Evolutionary conservation across 2,113 vertebrate genomes (phyloP), one percentile per base, ranked within the genome.

Genomic region (Brienomyrus longianalis): DNA sequence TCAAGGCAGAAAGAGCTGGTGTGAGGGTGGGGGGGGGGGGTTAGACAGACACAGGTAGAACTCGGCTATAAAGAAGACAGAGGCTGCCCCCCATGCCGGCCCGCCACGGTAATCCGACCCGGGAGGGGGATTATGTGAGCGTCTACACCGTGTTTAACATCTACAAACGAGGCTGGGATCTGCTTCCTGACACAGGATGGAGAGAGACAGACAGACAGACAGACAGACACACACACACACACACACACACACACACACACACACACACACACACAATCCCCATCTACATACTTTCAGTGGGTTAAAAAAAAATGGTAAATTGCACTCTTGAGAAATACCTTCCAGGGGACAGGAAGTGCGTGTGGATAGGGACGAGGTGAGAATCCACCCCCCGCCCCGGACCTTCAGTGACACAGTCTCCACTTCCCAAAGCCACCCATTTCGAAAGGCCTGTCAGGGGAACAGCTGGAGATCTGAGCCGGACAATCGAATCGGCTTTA

Each of bases 111-210:
- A 87, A 56, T 83, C 47, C 90, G 91, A 92, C 90, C 84, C 89
- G 19, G 39, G 43, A 19, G 86, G 89, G 88, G 91, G 92, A 91
- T 92, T 94, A 91, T 93, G 91, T 86, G 92, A 93, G 91, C 91
- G 90, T 74, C 91, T 93, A 90, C 88, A 91, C 91, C 91, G 91
- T 92, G 91, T 92, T 94, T 92, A 93, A 93, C 88, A 90, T 89
- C 89, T 90, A 89, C 89, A 92, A 92, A 93, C 91, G 91, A 92
- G 89, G 86, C 91, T 47, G 45, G 89, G 91, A 90, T 92, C 88
- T 88, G 56, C 45, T 89, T 66, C 11, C 54, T 59, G 9, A 39
- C 86, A 89, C 23, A 88, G 80, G 51, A 88, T 45, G 86, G 80
- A 89, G 17, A n/a, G n/a, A n/a, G n/a, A n/a, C n/a, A n/a, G n/a